Base-by-base conservation (phyloP, 64 coral and sea anemone genomes). In the Acropora yongei region DNA sequence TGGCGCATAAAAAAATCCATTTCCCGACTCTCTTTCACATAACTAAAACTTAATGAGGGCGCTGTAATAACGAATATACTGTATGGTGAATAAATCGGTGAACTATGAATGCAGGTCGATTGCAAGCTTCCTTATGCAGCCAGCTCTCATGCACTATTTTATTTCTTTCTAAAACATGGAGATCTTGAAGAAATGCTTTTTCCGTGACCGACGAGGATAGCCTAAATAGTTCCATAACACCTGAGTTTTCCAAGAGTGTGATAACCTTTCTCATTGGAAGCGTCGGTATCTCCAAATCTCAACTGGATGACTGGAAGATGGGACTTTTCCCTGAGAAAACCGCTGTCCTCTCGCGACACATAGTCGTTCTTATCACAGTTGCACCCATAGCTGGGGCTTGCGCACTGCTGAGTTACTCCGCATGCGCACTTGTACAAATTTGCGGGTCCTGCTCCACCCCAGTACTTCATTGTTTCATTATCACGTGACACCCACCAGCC, bases 401-500 rank as follows among this genome's bases (percentile, higher is more conserved):
- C 88, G 60, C 88, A 90, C 13, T 44, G 18, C 1, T 71, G 50
- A 0, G 58, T 51, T 2, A 80, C n/a, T 2, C 78, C 78, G 8
- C 78, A 81, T 81, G 79, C 20, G 50, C 79, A 81, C 12, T 81
- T 63, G 50, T 83, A 68, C 7, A 8, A 10, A 83, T 83, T 60
- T 68, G 41, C 80, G 18, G 80, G 16, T 46, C 3, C n/a, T 12
- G 60, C 60, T 68, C 80, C 80, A 4, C 80, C 80, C 80, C 80
- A 83, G 43, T 83, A 19, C 2, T 10, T 68, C 90, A 86, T 83
- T 6, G 42, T 41, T 9, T 11, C 7, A 49, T 3, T 19, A 18
- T 57, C 46, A 43, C 47, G 81, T 86, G 68, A 83, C 44, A 83
- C 18, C 93, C 88, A 83, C 88, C 80, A 83, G 10, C 82, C 55